These are phyloP conservation scores for Agraylea sexmaculata DNA, from an alignment of 1,140 invertebrate species.

Conservation along the genomic window DNA sequence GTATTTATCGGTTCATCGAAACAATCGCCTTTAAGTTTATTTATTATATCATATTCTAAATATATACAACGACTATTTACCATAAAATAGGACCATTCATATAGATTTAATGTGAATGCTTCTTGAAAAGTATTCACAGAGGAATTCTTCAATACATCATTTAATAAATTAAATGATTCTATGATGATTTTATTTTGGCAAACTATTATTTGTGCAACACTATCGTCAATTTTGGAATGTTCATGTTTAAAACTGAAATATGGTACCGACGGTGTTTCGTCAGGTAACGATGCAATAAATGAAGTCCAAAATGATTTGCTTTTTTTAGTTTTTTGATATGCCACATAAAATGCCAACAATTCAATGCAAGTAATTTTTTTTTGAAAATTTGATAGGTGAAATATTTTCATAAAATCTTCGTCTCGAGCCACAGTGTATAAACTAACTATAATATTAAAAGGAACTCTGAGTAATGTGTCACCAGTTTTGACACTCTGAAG, in stretches of 20 bases:
- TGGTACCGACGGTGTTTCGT: slow-evolving; percentile 9
- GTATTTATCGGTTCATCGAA: slow-evolving; percentile 1
- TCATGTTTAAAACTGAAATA: slow-evolving; percentile 10
- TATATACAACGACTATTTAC: slow-evolving; percentile 19
- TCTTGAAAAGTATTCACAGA: slow-evolving; percentile 3
- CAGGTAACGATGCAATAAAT: slow-evolving; percentile 14
- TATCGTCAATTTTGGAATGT: slow-evolving; percentile 7
- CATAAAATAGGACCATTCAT: slow-evolving; percentile 18
- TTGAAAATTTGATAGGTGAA: background rate
- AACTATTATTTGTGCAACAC: slow-evolving; percentile 10
- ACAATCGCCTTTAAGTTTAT: background rate
- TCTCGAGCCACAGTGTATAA: slow-evolving; percentile 12
- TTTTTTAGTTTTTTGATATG: slow-evolving; percentile 11
- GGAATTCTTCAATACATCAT: slow-evolving; percentile 7
- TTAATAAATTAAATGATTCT: slow-evolving; percentile 10
- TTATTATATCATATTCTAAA: slow-evolving; percentile 12
- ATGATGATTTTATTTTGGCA: slow-evolving; percentile 8
- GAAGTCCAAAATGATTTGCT: slow-evolving; percentile 9
- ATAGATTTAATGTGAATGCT: slow-evolving; percentile 12
- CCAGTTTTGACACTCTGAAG: slow-evolving; percentile 6
- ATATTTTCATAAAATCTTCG: slow-evolving; percentile 11
- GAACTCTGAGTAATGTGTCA: slow-evolving; percentile 14
- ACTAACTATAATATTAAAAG: slow-evolving; percentile 13
- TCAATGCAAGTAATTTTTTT: slow-evolving; percentile 11
- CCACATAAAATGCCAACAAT: slow-evolving; percentile 15